Evolutionary conservation across 1,140 invertebrate genomes (phyloP), one percentile per base, ranked within the genome.

Genomic region (Apocrypta bakeri): DNA sequence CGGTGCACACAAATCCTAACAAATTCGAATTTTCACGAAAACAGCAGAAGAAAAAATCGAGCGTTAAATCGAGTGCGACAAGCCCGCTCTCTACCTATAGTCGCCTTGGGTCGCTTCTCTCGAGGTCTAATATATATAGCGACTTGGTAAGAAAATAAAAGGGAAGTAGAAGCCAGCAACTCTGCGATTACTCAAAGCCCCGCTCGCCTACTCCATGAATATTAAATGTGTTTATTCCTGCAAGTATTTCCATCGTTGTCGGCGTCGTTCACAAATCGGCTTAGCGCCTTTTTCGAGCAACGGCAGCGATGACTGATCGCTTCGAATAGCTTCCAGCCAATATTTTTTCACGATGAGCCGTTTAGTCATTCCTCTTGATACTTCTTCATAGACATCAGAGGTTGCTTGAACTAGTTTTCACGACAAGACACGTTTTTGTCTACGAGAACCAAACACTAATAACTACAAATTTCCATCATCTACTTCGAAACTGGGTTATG

Each of bases 191-290:
- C 79, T 81, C 79, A 81, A 74, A 73, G 12, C 33, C 73, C 17
- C 29, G 37, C 40, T 56, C 79, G 42, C 69, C 27, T 48, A 31
- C 69, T 68, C 80, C 72, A 75, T 82, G 73, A 82, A 82, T 82
- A 82, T 82, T 76, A 82, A 82, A 82, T 76, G n/a, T 71, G 73
- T 82, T 82, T 82, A 82, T 82, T 82, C 64, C 63, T 37, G 27
- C 37, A 29, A 66, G 69, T 31, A 48, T 48, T 66, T 29, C 71
- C 71, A 24, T 73, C 69, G 42, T 40, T 21, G n/a, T 66, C 37
- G 73, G 21, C 68, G 66, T 37, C 64, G 17, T 33, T 11, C 48
- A 40, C 56, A 82, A 82, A 82, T 82, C 73, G 80, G 63, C 73
- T 82, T 69, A 82, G 33, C 63, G 48, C 68, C 48, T 72, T 25